Conservation (phyloP, 2,888 invertebrate genomes). For the Cyaniris semiargus region DNA sequence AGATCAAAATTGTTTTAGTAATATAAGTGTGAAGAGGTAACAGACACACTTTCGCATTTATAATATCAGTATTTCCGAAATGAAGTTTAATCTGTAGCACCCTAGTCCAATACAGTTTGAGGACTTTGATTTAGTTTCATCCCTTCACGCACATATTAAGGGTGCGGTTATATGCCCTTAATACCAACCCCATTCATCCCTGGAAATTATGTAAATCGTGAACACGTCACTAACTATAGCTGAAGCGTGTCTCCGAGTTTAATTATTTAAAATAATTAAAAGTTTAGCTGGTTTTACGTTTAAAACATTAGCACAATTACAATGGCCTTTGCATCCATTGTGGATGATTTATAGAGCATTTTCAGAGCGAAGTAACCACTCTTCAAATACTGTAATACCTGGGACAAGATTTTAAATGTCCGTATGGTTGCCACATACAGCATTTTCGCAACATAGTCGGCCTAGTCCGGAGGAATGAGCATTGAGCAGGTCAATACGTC, state of each 20-base stretch:
- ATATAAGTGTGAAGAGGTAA: background rate
- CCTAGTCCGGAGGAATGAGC: too few species aligned
- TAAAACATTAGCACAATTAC: too few species aligned
- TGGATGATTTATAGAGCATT: too few species aligned
- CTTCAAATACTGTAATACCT: too few species aligned
- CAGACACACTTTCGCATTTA: background rate
- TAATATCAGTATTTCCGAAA: background rate
- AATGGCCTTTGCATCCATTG: too few species aligned
- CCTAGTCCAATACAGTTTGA: background rate
- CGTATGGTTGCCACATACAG: too few species aligned
- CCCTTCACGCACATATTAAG: constrained; percentile 6
- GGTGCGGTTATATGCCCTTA: constrained; percentile 7
- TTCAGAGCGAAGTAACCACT: too few species aligned
- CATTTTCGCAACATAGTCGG: too few species aligned
- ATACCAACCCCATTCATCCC: background rate
- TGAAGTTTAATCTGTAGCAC: background rate
- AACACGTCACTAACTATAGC: background rate
- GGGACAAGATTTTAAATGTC: too few species aligned
- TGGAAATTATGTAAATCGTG: background rate
- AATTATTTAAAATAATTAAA: background rate
- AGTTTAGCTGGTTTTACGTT: background rate
- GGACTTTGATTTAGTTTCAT: constrained; percentile 7
- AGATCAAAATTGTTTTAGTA: too few species aligned
- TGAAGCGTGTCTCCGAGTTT: background rate
- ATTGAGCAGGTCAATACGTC: too few species aligned